Conservation (phyloP, 2,888 invertebrate genomes). For the Scaeva pyrastri region DNA sequence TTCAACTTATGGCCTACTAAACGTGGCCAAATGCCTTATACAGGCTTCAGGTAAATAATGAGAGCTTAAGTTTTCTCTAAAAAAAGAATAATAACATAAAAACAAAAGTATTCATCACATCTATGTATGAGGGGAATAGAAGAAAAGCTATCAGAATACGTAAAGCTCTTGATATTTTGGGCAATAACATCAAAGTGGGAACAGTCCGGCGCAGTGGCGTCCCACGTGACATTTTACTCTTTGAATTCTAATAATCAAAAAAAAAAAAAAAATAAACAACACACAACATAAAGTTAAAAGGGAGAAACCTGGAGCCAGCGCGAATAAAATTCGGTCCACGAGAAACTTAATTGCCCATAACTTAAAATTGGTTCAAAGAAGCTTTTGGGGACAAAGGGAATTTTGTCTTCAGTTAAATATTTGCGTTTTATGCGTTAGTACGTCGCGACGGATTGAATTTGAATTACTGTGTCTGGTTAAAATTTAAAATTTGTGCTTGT, state of each 20-base stretch:
- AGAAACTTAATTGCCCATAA: slow-evolving; percentile 68
- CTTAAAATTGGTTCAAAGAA: slow-evolving; percentile 63
- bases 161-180: neutral
- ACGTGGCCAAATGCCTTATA: slow-evolving; percentile 60
- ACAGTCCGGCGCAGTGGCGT: slow-evolving; percentile 69
- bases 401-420: slow-evolving; percentile 65
- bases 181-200: slow-evolving; percentile 43
- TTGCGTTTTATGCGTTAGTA: slow-evolving; percentile 73
- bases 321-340: slow-evolving; percentile 61
- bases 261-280: neutral
- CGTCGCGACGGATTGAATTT: slow-evolving; percentile 62
- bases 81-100: slow-evolving; percentile 1
- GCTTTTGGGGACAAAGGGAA: slow-evolving; percentile 65
- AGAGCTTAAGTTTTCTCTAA: slow-evolving; percentile 26
- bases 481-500: slow-evolving; percentile 10
- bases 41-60: slow-evolving; percentile 67
- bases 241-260: neutral
- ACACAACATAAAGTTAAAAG: neutral
- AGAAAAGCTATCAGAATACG: slow-evolving; percentile 3
- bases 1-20: slow-evolving; percentile 48
- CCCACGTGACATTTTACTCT: slow-evolving; percentile 58
- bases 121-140: neutral
- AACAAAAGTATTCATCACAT: slow-evolving; percentile 39
- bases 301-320: slow-evolving; percentile 54
- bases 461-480: slow-evolving; percentile 24